Percentiles rank a stretch among this genome's conserved stretches.
phyloP scores from a whole-genome alignment of 2,888 invertebrate genomes.

The Barypeithes pellucidus region DNA sequence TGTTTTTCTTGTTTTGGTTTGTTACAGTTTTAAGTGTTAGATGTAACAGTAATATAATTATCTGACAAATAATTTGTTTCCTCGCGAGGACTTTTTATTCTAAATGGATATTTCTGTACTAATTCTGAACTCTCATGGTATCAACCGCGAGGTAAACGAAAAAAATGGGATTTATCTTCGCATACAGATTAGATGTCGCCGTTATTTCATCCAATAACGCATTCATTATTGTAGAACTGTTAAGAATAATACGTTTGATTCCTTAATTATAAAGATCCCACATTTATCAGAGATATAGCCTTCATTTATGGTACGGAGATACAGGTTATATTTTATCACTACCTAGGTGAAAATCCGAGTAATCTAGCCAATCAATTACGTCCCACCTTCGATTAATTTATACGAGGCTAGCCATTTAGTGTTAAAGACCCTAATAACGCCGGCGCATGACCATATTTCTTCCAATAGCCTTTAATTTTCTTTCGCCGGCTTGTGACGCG shows the following conservation, averaged over 20 bases:
- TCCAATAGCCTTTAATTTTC: conserved; percentile 12
- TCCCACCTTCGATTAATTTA: conserved; percentile 12
- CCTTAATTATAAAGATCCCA: no score
- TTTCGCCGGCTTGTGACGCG: neutral
- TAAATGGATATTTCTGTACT: no score
- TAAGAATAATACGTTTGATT: no score
- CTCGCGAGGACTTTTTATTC: neutral
- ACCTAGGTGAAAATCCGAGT: neutral
- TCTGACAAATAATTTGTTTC: neutral
- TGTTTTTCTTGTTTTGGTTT: conserved; percentile 31
- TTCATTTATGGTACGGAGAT: neutral
- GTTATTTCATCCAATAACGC: no score
- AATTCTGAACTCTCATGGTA: no score
- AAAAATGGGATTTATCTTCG: no score
- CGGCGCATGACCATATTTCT: conserved; percentile 6
- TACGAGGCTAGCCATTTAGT: conserved; percentile 2
- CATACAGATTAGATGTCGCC: no score
- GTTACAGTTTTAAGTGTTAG: conserved; percentile 36
- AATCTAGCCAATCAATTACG: neutral
- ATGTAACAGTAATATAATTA: conserved; percentile 28
- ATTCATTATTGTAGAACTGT: no score
- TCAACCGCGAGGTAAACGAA: no score
- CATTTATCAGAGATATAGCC: no score
- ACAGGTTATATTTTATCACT: neutral
- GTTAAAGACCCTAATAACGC: conserved; percentile 9